Evolutionary conservation across 2,113 vertebrate species (phyloP).

Genomic region (Platanista minor): DNA sequence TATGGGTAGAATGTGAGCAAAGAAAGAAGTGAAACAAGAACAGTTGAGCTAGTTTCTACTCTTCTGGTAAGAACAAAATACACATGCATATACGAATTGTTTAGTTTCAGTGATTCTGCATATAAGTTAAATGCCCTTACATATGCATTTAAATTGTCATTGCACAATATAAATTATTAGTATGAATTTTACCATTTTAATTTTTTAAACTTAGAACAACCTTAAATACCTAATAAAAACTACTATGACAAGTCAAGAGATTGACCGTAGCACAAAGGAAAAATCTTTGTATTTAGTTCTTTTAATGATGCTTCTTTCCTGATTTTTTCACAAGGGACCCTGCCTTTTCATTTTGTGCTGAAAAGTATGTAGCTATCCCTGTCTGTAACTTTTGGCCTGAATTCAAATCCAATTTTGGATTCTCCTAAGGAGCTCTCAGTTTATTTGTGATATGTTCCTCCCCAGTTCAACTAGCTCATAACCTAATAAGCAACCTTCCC

Average conservation of each 20-base stretch:
- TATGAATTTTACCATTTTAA: not conserved
- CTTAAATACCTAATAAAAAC: not conserved
- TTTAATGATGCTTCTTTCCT: not conserved
- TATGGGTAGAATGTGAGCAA: not conserved
- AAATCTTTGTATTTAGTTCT: not conserved
- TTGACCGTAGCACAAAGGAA: not conserved
- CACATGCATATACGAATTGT: not conserved
- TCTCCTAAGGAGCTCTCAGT: not conserved
- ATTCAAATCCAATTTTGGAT: not conserved
- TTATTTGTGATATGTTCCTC: not conserved
- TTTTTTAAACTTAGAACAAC: not conserved
- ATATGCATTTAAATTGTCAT: not conserved
- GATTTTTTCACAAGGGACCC: not conserved
- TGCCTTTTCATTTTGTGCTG: not conserved
- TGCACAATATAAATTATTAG: not conserved
- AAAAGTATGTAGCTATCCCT: not conserved
- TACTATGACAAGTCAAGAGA: not conserved
- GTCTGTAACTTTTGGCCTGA: not conserved
- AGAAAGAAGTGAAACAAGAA: conserved; percentile 7
- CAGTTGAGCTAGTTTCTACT: not conserved
- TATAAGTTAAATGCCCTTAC: not conserved
- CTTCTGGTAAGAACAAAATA: not conserved
- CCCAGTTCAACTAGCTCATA: not conserved
- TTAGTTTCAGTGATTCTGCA: not conserved
- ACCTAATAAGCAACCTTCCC: not conserved